Base-by-base conservation (phyloP, 2,888 invertebrate species). In the Anthoptus insignis region DNA sequence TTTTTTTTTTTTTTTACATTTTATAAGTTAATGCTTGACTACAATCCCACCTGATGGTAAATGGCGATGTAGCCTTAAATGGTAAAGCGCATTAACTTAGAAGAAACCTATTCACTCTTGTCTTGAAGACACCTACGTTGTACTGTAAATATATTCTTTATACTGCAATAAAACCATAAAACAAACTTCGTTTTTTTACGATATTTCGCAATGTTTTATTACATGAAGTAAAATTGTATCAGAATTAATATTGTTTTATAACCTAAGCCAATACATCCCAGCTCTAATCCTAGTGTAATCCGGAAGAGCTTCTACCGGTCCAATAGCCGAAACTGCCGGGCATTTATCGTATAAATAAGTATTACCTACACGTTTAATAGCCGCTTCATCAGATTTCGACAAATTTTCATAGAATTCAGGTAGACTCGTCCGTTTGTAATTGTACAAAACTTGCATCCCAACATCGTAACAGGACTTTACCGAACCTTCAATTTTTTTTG, bases 271-370 rank as follows among this genome's bases (percentile, higher is more conserved):
- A 71, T 87, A 89, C 78, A 76, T 86, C 13, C 82, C 82, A 39
- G 84, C 72, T 57, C 87, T 78, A 22, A 86, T 79, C 37, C 88
- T 80, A 24, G 56, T 76, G 69, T 93, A 94, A 6, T 91, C 89
- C 0, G 89, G 85, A 14, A 94, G 57, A 27, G 77, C 76, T 71
- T 94, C 94, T 0, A 87, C 78, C 0, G 91, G 89, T 0, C 94
- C 94, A 0, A 91, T 73, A 0, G 83, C 93, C 6, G 86, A 84
- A 6, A 94, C 80, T 1, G 76, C 91, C 0, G 92, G 93, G 65
- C 86, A 87, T 64, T 80, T 86, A 70, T 93, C 86, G 66, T 93
- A 93, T 27, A 94, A 67, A n/a, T 85, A 83, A 21, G 77, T 78
- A 1, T 77, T 69, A 0, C 81, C 79, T 1, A 81, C 69, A 2